Conservation (phyloP, 1,140 invertebrate species). For the Saccostrea echinata region DNA sequence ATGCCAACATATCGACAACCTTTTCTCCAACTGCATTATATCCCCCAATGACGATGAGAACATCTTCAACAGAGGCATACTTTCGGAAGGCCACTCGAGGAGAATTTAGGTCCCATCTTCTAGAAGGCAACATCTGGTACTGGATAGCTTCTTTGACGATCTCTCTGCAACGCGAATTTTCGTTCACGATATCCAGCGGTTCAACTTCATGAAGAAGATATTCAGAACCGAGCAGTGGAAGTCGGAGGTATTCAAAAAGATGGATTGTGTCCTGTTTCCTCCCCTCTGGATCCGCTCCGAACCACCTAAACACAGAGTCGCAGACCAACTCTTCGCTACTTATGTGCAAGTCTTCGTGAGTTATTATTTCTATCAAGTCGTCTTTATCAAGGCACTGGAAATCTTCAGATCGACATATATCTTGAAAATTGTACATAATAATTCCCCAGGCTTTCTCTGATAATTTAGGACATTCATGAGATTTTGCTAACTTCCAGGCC, state of each 20-base stretch:
- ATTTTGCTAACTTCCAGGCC: conserved; percentile 68
- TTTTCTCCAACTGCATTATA: conserved; percentile 65
- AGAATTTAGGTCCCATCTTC: conserved; percentile 70
- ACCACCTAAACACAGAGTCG: conserved; percentile 71
- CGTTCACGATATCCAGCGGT: conserved; percentile 62
- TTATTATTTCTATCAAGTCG: conserved; percentile 68
- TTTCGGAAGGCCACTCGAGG: conserved; percentile 68
- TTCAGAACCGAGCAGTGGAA: conserved; percentile 70
- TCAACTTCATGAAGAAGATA: conserved; percentile 69
- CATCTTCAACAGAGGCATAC: conserved; percentile 69
- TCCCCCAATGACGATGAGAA: conserved; percentile 68
- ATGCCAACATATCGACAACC: conserved; percentile 68
- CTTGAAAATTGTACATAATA: conserved; percentile 67
- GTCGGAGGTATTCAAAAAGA: conserved; percentile 67
- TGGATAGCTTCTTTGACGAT: conserved; percentile 73
- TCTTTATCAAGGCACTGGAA: conserved; percentile 66
- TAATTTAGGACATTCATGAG: conserved; percentile 66
- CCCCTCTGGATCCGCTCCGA: conserved; percentile 60
- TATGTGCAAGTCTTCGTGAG: conserved; percentile 67
- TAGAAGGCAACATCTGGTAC: conserved; percentile 72
- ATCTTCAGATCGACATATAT: conserved; percentile 65
- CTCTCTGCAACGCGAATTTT: conserved; percentile 64
- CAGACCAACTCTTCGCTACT: conserved; percentile 71
- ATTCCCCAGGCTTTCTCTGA: conserved; percentile 64
- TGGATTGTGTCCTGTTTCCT: conserved; percentile 61